Base-by-base conservation (phyloP, 2,113 vertebrate genomes). In the Macquaria ambigua region DNA sequence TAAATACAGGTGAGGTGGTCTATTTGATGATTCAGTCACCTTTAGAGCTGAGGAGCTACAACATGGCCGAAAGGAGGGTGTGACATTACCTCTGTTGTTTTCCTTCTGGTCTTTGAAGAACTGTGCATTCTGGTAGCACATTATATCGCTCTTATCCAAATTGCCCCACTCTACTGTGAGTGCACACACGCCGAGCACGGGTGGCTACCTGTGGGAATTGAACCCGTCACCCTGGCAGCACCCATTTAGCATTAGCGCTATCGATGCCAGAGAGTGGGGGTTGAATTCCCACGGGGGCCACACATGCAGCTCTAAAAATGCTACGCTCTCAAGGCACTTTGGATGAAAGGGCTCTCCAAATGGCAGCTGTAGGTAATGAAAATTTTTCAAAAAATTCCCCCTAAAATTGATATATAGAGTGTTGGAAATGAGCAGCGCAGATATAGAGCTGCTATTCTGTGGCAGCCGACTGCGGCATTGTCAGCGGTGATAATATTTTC, bases 401-500 rank as follows among this genome's bases (percentile, higher is more conserved):
- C 58, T 86, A 79, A 89, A 85, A 90, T 66, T 81, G 87, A 87
- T 86, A 86, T 80, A 90, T 67, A 72, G 75, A 77, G 56, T 59
- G 82, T 59, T 83, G 83, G 64, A 85, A 84, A 85, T 59, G 88
- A 88, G 82, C 28, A 3, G 61, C 3, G 59, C 74, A 78, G 86
- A 88, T 79, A 90, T 67, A 78, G 85, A 89, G 87, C 34, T 67
- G 76, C 79, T 81, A 8, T 74, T 89, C 87, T 83, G 83, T 79
- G 81, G 76, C 74, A 84, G 87, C 56, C 39, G 58, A 81, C 81
- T 88, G 90, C 82, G 0, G 83, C 66, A 74, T 89, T 91, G 86
- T 92, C 82, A 84, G 82, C 2, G 68, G 63, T 84, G 92, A 92
- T 93, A 89, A 89, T 90, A 87, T 87, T 92, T 86, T 68, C 90